These are phyloP conservation scores for Ammospiza maritima DNA, from an alignment of 2,797 vertebrate genomes.

Conservation along the genomic window DNA sequence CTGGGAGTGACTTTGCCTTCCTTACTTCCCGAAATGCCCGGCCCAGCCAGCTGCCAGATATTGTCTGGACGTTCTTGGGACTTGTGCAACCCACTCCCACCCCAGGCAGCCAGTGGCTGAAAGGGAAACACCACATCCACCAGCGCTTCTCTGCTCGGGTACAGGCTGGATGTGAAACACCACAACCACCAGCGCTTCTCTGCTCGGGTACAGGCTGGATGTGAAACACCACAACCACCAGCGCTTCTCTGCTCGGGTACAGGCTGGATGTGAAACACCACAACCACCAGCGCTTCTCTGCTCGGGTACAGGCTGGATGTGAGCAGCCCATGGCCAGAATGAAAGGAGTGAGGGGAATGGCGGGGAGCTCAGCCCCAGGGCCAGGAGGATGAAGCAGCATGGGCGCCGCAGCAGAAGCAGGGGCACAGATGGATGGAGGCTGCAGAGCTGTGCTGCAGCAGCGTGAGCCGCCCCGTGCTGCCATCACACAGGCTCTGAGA, in stretches of 20 bases:
- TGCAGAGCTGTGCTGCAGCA: not conserved
- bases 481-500: constrained; percentile 20
- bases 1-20: not conserved
- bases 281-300: fast-evolving
- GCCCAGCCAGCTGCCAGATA: not conserved
- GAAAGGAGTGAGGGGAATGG: not conserved
- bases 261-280: not conserved
- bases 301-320: not conserved
- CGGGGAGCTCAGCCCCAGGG: not conserved
- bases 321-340: not conserved
- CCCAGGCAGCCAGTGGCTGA: not conserved
- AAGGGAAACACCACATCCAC: fast-evolving
- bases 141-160: too few relatives aligned
- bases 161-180: too few relatives aligned
- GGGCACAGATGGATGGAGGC: constrained; percentile 21
- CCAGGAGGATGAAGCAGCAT: not conserved
- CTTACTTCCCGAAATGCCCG: fast-evolving
- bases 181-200: too few relatives aligned
- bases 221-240: too few relatives aligned
- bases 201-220: too few relatives aligned
- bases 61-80: fast-evolving
- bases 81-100: not conserved
- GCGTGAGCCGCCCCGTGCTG: not conserved
- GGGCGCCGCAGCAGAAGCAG: not conserved
- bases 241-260: too few relatives aligned